These are phyloP conservation scores for Orthochromis indermauri DNA, from an alignment of 2,113 vertebrate genomes.

Conservation along the genomic window DNA sequence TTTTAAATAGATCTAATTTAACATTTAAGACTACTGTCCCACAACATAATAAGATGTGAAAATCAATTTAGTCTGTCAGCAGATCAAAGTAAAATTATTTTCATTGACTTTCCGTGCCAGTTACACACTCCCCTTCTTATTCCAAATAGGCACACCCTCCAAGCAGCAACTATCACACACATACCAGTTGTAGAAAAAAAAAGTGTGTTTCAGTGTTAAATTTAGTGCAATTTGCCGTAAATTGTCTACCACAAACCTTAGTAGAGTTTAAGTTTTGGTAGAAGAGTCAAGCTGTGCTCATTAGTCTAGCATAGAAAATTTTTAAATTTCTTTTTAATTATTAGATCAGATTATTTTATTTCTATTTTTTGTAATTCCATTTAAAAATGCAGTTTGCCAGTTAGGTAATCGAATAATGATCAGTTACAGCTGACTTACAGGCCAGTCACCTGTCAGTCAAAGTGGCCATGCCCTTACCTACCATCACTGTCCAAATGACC, in stretches of 20 bases:
- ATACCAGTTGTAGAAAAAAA: neutral
- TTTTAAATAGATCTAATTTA: neutral
- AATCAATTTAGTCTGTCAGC: neutral
- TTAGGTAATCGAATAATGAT: neutral
- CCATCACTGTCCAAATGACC: neutral
- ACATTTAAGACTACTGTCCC: neutral
- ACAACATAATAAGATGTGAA: neutral
- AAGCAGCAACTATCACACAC: neutral
- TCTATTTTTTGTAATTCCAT: neutral
- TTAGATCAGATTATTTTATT: neutral
- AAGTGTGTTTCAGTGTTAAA: neutral
- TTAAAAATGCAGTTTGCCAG: neutral
- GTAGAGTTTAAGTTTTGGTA: neutral
- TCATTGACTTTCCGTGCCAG: neutral
- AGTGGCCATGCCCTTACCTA: neutral
- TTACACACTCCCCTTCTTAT: neutral
- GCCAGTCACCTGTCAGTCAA: neutral
- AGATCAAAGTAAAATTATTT: neutral
- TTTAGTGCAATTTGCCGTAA: neutral
- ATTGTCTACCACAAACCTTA: neutral
- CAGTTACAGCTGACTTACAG: neutral
- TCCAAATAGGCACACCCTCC: neutral
- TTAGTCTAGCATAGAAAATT: accelerated
- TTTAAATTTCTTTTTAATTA: neutral
- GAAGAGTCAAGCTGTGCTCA: neutral